A percentile compares a stretch with the other conserved stretches of the same genome.
phyloP scores from a whole-genome alignment of 53 echinoderm and acorn worm genomes.

The Hippasteria phrygiana region DNA sequence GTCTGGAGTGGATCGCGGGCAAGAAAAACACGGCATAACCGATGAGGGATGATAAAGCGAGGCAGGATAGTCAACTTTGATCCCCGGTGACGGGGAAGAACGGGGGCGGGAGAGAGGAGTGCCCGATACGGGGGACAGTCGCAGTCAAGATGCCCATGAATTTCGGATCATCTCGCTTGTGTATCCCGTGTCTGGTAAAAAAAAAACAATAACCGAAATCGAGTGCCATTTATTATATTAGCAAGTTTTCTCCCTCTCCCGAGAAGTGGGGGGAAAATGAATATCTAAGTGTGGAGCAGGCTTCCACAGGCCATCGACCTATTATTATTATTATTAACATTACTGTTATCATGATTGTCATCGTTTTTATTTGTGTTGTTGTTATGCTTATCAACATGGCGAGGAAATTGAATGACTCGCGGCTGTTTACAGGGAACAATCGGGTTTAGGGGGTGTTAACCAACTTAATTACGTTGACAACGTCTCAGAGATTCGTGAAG shows the following conservation, averaged over 20 bases:
- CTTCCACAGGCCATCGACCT: constrained; percentile 36
- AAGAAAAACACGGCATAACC: constrained; percentile 41
- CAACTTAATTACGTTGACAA: background rate
- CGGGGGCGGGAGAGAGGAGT: constrained; percentile 31
- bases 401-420: constrained; percentile 37
- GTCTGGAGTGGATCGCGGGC: constrained; percentile 55
- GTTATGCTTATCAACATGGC: constrained; percentile 38
- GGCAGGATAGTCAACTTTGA: constrained; percentile 59
- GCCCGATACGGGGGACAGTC: constrained; percentile 40
- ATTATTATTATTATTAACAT: constrained; percentile 14
- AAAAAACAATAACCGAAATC: constrained; percentile 15
- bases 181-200: constrained; percentile 1
- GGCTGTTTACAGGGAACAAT: constrained; percentile 38
- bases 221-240: constrained; percentile 30
- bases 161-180: constrained; percentile 19
- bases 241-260: constrained; percentile 14
- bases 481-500: background rate
- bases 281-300: constrained; percentile 21
- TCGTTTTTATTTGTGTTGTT: background rate
- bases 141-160: constrained; percentile 56
- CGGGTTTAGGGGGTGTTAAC: constrained; percentile 24
- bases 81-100: constrained; percentile 11
- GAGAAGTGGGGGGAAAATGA: constrained; percentile 31
- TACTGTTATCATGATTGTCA: constrained; percentile 1
- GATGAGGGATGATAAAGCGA: constrained; percentile 35